phyloP scores from a whole-genome alignment of 2,113 vertebrate species.

The Oceanodroma tethys region DNA sequence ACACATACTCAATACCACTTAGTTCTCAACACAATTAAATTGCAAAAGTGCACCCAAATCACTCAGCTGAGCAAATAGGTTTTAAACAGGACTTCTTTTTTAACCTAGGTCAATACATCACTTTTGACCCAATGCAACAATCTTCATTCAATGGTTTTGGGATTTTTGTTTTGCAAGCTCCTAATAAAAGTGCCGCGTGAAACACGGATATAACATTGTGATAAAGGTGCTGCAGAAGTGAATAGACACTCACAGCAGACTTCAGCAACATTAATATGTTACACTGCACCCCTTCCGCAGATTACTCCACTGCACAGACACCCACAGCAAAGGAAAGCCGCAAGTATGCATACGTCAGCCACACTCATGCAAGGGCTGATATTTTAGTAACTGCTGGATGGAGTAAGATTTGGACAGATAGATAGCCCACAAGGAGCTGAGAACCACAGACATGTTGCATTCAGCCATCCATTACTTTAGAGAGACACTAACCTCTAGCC shows the following conservation, averaged over 20 bases:
- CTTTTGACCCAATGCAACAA: neutral
- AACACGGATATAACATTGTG: fast-evolving
- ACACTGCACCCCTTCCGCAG: neutral
- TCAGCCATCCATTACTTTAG: neutral
- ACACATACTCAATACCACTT: neutral
- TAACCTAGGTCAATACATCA: neutral
- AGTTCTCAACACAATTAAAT: neutral
- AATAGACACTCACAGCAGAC: neutral
- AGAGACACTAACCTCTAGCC: fast-evolving
- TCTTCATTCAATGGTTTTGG: neutral
- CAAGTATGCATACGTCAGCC: neutral
- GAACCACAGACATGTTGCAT: neutral
- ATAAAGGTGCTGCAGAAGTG: neutral
- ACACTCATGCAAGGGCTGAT: neutral
- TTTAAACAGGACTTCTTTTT: neutral
- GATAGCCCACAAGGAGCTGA: neutral
- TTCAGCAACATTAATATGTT: neutral
- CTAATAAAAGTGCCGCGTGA: neutral
- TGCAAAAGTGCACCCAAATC: neutral
- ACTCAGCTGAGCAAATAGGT: neutral
- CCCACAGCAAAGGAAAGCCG: neutral
- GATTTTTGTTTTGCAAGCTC: neutral
- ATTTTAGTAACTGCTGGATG: neutral
- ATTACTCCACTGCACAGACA: neutral
- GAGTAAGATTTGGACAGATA: neutral